Conservation (phyloP, 2,888 invertebrate genomes). For the Drosophila atripex region DNA sequence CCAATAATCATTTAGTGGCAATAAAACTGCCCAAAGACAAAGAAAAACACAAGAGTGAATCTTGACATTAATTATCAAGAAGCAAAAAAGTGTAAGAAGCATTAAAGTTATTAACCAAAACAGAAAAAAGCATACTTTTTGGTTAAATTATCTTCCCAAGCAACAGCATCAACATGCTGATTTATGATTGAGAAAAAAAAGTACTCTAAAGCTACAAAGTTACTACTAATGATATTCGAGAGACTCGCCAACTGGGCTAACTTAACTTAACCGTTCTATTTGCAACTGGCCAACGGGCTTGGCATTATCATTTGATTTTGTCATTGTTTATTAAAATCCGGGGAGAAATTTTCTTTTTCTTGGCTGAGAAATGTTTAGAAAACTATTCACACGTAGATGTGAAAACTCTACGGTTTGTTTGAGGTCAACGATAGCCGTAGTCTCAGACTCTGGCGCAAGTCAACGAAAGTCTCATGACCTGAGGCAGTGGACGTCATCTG, state of each 20-base stretch:
- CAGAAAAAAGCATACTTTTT: slow-evolving; percentile 6
- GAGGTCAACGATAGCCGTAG: slow-evolving; percentile 22
- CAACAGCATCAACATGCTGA: background rate
- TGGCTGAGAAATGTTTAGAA: slow-evolving; percentile 15
- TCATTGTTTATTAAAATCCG: slow-evolving; percentile 17
- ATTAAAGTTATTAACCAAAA: slow-evolving; percentile 11
- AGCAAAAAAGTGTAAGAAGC: slow-evolving; percentile 22
- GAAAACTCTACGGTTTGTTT: slow-evolving; percentile 57
- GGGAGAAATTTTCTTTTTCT: slow-evolving; percentile 8
- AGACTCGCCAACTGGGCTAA: slow-evolving; percentile 19
- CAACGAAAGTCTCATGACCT: background rate
- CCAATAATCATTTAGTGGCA: slow-evolving; percentile 52
- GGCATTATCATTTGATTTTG: slow-evolving; percentile 15
- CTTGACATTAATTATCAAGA: slow-evolving; percentile 39
- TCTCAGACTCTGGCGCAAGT: background rate
- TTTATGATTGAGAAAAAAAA: background rate
- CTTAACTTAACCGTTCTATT: slow-evolving; percentile 30
- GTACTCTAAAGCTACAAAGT: slow-evolving; percentile 6
- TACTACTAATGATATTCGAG: slow-evolving; percentile 18
- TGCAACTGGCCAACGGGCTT: slow-evolving; percentile 15
- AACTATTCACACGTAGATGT: slow-evolving; percentile 55
- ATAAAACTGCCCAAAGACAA: slow-evolving; percentile 42
- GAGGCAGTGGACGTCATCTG: background rate
- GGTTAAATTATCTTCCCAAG: slow-evolving; percentile 11
- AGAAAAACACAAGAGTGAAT: slow-evolving; percentile 22